Evolutionary conservation across 2,113 vertebrate species (phyloP).

Genomic region (Tupaia tana): DNA sequence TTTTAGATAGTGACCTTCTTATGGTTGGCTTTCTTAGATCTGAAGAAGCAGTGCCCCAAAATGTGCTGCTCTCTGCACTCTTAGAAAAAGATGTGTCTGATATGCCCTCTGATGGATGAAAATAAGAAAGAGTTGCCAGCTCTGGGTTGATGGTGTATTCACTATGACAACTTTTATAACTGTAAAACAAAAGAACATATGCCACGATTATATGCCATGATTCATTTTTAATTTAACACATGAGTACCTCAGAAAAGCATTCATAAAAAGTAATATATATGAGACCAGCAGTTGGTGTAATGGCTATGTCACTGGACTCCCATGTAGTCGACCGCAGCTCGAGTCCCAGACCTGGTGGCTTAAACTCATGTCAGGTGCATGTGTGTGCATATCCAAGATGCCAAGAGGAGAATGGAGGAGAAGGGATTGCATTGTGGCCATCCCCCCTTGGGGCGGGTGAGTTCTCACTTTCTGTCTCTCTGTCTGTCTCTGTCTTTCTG

Average conservation of each 20-base stretch:
- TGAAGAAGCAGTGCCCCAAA: neutral
- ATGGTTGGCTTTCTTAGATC: neutral
- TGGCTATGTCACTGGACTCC: no score
- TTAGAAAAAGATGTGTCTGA: conserved; percentile 65
- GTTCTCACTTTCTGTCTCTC: no score
- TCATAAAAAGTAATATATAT: neutral
- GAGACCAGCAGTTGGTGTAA: no score
- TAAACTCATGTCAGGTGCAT: no score
- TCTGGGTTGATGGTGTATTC: neutral
- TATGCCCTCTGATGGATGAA: neutral
- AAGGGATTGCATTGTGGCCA: no score
- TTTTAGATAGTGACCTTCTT: neutral
- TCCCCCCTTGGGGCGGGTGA: no score
- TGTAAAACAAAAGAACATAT: conserved; percentile 61
- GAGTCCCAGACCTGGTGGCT: no score
- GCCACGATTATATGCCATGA: neutral
- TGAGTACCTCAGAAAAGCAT: neutral
- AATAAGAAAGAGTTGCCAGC: conserved; percentile 6
- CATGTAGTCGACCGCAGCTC: no score
- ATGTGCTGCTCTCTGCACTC: neutral
- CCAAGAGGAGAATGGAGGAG: no score
- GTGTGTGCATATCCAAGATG: no score
- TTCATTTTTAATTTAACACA: neutral
- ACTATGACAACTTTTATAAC: neutral
- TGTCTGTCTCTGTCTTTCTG: no score